Base-by-base conservation (phyloP, 2,797 vertebrate species). In the Acanthurus leucopareius region DNA sequence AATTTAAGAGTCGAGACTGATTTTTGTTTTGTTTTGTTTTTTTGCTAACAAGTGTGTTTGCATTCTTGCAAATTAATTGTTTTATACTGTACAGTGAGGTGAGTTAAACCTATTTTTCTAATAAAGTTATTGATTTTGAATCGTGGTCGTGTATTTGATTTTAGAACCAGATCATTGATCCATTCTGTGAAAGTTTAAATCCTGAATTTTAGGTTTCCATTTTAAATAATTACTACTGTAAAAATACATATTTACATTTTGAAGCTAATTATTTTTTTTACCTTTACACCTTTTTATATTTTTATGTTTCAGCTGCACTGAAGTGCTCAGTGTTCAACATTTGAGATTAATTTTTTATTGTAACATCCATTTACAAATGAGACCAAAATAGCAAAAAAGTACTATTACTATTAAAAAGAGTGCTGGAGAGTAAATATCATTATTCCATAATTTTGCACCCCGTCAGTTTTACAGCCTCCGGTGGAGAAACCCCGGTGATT, bases 101-200 rank as follows among this genome's bases (percentile, higher is more conserved):
- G 98, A 99, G 98, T 99, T 98, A 99, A 99, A 99, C 98, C 99
- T 99, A 99, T 99, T 99, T 99, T 99, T 99, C 97, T 99, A 99
- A 99, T 99, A 99, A 99, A 99, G 97, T 97, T 98, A 99, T 99
- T 99, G 97, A 98, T 99, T 69, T 40, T 63, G 35, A 67, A 61
- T 49, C 1, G 4, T 6, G 9, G 92, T 94, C 94, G 35, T 78
- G 19, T 79, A 1, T 57, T n/a, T 73, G 0, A 19, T 66, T 75
- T 20, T 60, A 8, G 13, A 10, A 4, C 2, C 3, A 10, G 28
- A 32, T 32, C 28, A 32, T 32, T 32, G 28, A 32, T 32, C 28
- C 28, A 25, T 25, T 32, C 25, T 56, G 53, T 56, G 15, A 32
- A 17, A n/a, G 17, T 38, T 10, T 10, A 13, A 11, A 6, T 58